Percentiles rank a stretch among this genome's conserved stretches.
These are phyloP conservation scores for Nematostella vectensis DNA, from an alignment of 92 coral and sea anemone genomes.

Conservation along the genomic window DNA sequence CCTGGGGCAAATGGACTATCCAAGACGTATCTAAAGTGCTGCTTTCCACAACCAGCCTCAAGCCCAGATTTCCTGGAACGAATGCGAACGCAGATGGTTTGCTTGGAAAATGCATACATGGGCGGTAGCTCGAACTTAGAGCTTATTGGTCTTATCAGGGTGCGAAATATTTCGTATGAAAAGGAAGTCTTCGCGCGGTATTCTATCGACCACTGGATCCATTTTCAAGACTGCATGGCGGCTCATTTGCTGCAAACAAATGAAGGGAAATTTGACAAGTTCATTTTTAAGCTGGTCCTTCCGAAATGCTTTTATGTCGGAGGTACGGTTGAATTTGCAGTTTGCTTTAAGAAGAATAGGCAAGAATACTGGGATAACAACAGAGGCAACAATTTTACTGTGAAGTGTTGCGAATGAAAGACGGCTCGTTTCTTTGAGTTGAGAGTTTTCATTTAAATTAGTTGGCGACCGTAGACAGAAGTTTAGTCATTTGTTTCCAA, in stretches of 20 bases:
- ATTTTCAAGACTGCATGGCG: conserved; percentile 49
- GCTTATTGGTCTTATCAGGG: conserved; percentile 51
- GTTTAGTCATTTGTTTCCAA: too few relatives aligned
- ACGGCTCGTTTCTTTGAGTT: too few relatives aligned
- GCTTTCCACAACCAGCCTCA: neutral
- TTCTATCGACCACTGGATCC: conserved; percentile 46
- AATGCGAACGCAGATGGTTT: conserved; percentile 24
- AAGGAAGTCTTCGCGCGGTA: conserved; percentile 66
- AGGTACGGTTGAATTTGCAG: conserved; percentile 42
- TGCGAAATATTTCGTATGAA: conserved; percentile 48
- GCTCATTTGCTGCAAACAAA: conserved; percentile 51
- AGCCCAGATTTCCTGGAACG: conserved; percentile 12
- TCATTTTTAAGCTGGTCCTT: conserved; percentile 49
- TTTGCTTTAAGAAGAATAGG: conserved; percentile 31
- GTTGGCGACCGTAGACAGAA: too few relatives aligned
- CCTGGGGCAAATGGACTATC: neutral
- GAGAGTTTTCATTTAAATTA: too few relatives aligned
- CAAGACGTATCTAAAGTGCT: neutral
- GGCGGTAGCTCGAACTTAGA: conserved; percentile 37
- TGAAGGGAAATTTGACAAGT: conserved; percentile 61
- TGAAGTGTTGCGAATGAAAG: conserved; percentile 39
- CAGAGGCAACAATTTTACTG: conserved; percentile 30
- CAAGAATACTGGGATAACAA: conserved; percentile 68
- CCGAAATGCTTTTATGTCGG: conserved; percentile 25
- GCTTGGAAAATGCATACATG: conserved; percentile 36